A percentile compares a stretch with the other conserved stretches of the same genome.
Conservation (phyloP, 2,113 vertebrate species). For the Rhinoptilus africanus region DNA sequence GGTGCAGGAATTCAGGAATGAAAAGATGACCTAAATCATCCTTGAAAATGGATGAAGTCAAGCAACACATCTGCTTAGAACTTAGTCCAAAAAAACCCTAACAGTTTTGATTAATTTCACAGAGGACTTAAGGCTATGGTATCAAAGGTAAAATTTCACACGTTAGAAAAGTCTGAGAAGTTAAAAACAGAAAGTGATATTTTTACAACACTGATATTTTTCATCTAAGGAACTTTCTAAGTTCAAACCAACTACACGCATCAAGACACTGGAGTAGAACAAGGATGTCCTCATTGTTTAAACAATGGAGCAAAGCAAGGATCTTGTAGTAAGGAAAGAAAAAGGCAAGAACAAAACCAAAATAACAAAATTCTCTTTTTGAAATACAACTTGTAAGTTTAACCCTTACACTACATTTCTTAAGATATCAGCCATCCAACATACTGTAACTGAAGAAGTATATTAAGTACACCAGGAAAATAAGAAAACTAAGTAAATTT, state of each 20-base stretch:
- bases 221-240: neutral
- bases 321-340: neutral
- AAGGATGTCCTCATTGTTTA: neutral
- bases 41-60: neutral
- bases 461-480: neutral
- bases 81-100: neutral
- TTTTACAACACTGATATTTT: neutral
- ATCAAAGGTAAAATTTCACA: neutral
- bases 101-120: neutral
- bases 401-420: neutral
- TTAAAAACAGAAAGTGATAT: fast-evolving
- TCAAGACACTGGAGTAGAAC: neutral
- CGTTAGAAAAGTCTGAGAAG: neutral
- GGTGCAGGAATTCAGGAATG: neutral
- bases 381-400: neutral
- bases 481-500: neutral
- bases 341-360: neutral
- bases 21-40: neutral
- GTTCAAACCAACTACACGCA: neutral
- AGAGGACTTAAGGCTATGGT: neutral
- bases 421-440: neutral
- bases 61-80: neutral
- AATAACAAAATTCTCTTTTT: neutral
- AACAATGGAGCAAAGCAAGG: neutral
- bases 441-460: neutral